Evolutionary conservation across 2,888 invertebrate genomes (phyloP), one percentile per base, ranked within the genome.

Genomic region (Drosophila phalerata): DNA sequence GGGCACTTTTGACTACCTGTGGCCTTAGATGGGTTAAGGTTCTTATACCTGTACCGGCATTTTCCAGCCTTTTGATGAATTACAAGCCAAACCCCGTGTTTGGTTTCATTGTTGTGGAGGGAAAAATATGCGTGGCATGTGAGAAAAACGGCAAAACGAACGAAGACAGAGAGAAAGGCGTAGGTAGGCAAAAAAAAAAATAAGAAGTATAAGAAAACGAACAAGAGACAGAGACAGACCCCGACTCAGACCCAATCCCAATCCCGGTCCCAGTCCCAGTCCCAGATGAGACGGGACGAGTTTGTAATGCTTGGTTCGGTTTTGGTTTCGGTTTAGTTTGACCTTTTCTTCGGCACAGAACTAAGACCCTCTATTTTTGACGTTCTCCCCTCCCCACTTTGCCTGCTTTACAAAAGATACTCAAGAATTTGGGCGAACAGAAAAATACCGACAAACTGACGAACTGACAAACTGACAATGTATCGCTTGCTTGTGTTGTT

Each of bases 41-140:
- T 28, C 45, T n/a, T 56, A 45, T 77, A 88, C 83, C 83, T 82
- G 83, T 85, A 63, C 57, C 68, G 69, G 79, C 76, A 69, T 68
- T 73, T 74, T 69, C 40, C 52, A 30, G 51, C 25, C 48, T 55
- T 63, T 45, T 87, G 88, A 89, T 89, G 87, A 85, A 89, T 85
- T 87, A 84, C 84, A 74, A 69, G 72, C 51, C 57, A 72, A 53
- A 3, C 19, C 11, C 40, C 61, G 69, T 66, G 42, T 65, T 60
- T 5, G 66, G 56, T 70, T 69, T 67, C 81, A 80, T 80, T 79
- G 80, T 77, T 53, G 61, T 38, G n/a, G 58, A 45, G 56, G 72
- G 64, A 38, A 63, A 88, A 82, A 78, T 73, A 85, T 85, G 78
- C 79, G 85, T 76, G 82, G 88, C 85, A 87, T 85, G 88, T 88